Evolutionary conservation across 2,797 vertebrate genomes (phyloP).

Genomic region (Nannoperca australis): DNA sequence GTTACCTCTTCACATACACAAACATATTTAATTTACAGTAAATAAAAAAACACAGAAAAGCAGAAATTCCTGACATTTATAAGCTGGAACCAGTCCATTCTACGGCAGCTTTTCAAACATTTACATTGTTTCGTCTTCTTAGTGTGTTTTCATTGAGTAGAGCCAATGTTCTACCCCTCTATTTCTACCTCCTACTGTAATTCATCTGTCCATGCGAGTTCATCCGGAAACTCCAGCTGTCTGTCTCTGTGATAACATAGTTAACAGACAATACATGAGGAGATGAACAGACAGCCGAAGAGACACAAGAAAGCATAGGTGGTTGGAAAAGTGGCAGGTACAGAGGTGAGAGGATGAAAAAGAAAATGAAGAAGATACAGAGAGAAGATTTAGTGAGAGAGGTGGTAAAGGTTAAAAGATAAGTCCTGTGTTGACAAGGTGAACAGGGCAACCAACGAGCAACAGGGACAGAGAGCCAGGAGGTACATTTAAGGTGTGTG

Average conservation of each 20-base stretch:
- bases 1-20: too few relatives aligned
- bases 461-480: neutral
- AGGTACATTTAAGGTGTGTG: neutral
- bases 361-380: neutral
- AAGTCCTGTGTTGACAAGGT: constrained; percentile 16
- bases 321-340: neutral
- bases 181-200: neutral
- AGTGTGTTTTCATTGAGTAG: too few relatives aligned
- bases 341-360: neutral
- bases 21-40: neutral
- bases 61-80: neutral
- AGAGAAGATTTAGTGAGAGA: constrained; percentile 10
- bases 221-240: constrained; percentile 43
- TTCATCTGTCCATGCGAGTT: neutral
- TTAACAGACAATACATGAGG: neutral
- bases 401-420: neutral
- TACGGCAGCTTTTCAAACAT: neutral
- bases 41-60: neutral
- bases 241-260: constrained; percentile 10
- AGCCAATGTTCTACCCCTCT: neutral
- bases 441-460: neutral
- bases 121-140: neutral
- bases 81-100: neutral
- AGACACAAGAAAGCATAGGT: neutral
- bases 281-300: constrained; percentile 1